Base-by-base conservation (phyloP, 2,888 invertebrate species). In the Strigamia maritima region DNA sequence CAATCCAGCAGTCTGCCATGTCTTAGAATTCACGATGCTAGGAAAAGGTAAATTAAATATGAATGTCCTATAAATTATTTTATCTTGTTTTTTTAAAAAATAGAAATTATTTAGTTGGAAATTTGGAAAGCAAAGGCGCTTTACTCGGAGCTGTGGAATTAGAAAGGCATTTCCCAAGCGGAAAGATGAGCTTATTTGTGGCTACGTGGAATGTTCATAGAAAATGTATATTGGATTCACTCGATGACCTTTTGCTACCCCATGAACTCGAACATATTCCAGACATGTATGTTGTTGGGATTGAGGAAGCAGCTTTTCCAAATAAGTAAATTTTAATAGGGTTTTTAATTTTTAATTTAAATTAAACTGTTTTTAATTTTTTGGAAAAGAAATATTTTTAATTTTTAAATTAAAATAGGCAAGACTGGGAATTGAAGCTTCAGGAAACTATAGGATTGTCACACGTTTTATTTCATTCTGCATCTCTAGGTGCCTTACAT, bases 191-290 rank as follows among this genome's bases (percentile, higher is more conserved):
- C 82, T 91, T 97, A 83, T 96, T 95, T 89, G 92, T 96, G 79
- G 96, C 94, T 7, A 94, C 95, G 28, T 98, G 97, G 97, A 98
- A 98, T 85, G 97, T 97, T 95, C 96, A 95, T 86, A 12, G 31
- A 10, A 31, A 60, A 10, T n/a, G 22, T 28, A 19, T 16, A 22
- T n/a, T 16, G 19, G 77, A 76, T 2, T 12, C 44, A 0, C 86
- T 97, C 83, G 94, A 95, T 83, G 95, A 97, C 86, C 94, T 97
- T 85, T 91, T 97, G 84, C 89, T 97, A 81, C 96, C 97, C 0
- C 90, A 91, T 76, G 91, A 92, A 84, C 90, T 95, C 82, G 92
- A 93, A 82, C 92, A 93, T 86, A 92, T 97, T 35, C 87, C 87
- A 26, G 97, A 98, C 84, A 91, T 98, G 83, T 92, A 97, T 84